phyloP scores from a whole-genome alignment of 2,888 invertebrate species.

The Trissoscelio sp. region DNA sequence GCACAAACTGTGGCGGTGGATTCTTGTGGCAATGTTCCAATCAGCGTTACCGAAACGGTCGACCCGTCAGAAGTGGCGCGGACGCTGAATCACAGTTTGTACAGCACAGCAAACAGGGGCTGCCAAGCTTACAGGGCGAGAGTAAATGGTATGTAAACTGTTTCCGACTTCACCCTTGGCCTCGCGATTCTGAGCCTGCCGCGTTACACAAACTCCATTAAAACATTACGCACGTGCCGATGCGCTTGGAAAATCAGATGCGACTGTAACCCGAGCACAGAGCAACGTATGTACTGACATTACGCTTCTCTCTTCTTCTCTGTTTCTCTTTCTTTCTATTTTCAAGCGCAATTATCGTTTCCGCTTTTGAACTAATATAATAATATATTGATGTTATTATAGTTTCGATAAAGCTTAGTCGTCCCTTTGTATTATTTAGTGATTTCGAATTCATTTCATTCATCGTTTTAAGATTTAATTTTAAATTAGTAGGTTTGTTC shows the following conservation, averaged over 20 bases:
- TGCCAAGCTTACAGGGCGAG: constrained; percentile 78
- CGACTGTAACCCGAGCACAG: constrained; percentile 73
- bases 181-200: constrained; percentile 73
- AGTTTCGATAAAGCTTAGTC: constrained; percentile 15
- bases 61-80: constrained; percentile 74
- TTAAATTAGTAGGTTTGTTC: too few species aligned
- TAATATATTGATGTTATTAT: constrained; percentile 20
- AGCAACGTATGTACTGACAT: constrained; percentile 61
- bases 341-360: constrained; percentile 55
- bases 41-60: constrained; percentile 66
- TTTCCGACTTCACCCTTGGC: constrained; percentile 80
- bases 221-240: constrained; percentile 83
- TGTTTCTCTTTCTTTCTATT: neutral
- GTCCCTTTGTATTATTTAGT: constrained; percentile 7
- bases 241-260: constrained; percentile 83
- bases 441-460: too few species aligned
- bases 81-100: constrained; percentile 79
- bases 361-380: constrained; percentile 21
- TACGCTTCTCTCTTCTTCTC: constrained; percentile 41
- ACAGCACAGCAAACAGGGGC: constrained; percentile 81
- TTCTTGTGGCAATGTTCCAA: constrained; percentile 66
- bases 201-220: constrained; percentile 83
- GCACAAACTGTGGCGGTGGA: too few species aligned
- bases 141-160: constrained; percentile 84
- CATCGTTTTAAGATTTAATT: too few species aligned